Conservation (phyloP, 1,140 invertebrate species). For the Zaprionus ornatus region DNA sequence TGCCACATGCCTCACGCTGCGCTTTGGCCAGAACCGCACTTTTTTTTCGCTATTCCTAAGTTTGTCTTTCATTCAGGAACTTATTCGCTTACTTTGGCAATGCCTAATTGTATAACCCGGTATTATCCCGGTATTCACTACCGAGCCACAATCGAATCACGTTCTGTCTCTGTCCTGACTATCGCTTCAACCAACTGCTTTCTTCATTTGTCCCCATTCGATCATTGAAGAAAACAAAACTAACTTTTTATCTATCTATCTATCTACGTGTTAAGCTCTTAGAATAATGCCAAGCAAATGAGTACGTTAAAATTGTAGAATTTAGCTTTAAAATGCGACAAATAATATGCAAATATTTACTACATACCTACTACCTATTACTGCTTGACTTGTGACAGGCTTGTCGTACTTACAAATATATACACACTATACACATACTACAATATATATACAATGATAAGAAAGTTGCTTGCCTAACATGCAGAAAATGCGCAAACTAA, state of each 20-base stretch:
- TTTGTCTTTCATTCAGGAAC: slow-evolving; percentile 23
- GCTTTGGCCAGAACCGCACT: slow-evolving; percentile 60
- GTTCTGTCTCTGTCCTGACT: slow-evolving; percentile 30
- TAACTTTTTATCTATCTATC: slow-evolving; percentile 10
- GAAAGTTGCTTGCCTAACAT: slow-evolving; percentile 66
- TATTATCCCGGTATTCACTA: neutral
- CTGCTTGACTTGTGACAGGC: slow-evolving; percentile 52
- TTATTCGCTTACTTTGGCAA: slow-evolving; percentile 13
- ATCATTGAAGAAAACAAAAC: slow-evolving; percentile 11
- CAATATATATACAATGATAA: slow-evolving; percentile 49
- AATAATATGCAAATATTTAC: slow-evolving; percentile 27
- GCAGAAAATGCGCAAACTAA: slow-evolving; percentile 48
- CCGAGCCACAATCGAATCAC: slow-evolving; percentile 7
- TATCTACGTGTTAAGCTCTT: slow-evolving; percentile 64
- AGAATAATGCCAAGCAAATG: slow-evolving; percentile 69
- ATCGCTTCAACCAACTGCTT: slow-evolving; percentile 6
- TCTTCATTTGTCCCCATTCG: slow-evolving; percentile 25
- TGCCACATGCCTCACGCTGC: slow-evolving; percentile 38
- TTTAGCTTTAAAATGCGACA: slow-evolving; percentile 66
- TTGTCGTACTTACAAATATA: slow-evolving; percentile 23
- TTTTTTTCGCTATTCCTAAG: slow-evolving; percentile 18
- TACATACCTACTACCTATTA: slow-evolving; percentile 19
- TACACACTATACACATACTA: neutral
- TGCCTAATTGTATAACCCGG: slow-evolving; percentile 4
- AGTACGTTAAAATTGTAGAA: slow-evolving; percentile 71